Conservation (phyloP, 2,113 vertebrate species). For the Egretta garzetta region DNA sequence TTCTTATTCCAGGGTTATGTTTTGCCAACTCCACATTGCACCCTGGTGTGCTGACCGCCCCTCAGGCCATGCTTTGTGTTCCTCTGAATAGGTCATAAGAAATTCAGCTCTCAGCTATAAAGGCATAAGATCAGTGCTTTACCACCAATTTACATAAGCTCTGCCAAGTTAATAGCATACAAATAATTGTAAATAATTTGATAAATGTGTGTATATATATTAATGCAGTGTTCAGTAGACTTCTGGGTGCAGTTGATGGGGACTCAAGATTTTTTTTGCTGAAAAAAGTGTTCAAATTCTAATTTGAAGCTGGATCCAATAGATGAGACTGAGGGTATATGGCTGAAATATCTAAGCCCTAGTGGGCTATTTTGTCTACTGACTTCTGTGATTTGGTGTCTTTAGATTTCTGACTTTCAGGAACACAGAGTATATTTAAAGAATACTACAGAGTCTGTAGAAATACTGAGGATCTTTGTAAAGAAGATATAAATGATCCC, state of each 20-base stretch:
- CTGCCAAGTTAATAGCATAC: background rate
- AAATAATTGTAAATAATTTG: background rate
- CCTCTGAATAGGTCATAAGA: background rate
- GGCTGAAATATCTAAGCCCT: background rate
- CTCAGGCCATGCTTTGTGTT: background rate
- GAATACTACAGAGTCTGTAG: background rate
- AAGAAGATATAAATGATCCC: background rate
- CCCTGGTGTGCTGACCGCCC: background rate
- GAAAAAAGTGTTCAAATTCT: background rate
- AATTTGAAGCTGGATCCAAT: background rate
- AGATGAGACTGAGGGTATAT: background rate
- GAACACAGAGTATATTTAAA: background rate
- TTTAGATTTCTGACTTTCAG: background rate
- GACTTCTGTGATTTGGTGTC: background rate
- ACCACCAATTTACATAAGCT: background rate
- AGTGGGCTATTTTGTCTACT: background rate
- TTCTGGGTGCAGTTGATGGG: background rate
- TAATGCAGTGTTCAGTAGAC: background rate
- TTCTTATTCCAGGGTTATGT: background rate
- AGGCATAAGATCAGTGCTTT: background rate
- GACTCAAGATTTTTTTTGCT: background rate
- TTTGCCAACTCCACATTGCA: background rate
- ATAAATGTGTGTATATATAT: background rate
- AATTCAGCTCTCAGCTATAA: background rate
- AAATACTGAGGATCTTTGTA: background rate